phyloP scores from a whole-genome alignment of 2,888 invertebrate genomes.

The Schrankia costaestrigalis region DNA sequence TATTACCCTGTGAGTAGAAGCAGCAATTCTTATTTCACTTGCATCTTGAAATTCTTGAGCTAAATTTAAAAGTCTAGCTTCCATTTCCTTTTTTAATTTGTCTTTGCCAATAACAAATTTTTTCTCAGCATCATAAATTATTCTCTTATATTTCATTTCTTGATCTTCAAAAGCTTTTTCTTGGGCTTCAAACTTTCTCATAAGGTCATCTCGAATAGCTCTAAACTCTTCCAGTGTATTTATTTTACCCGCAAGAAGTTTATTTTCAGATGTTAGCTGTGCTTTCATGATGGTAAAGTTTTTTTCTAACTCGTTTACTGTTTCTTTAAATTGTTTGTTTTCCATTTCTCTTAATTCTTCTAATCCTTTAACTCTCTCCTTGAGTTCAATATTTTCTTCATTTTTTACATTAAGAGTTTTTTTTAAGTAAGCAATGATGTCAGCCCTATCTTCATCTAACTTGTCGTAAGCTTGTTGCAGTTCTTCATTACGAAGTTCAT shows the following conservation, averaged over 20 bases:
- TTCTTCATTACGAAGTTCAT: conserved; percentile 86
- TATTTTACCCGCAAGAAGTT: conserved; percentile 91
- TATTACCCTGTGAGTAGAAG: conserved; percentile 93
- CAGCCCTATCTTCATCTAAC: conserved; percentile 90
- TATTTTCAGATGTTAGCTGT: conserved; percentile 92
- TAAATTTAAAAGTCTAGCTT: conserved; percentile 87
- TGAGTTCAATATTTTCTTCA: conserved; percentile 82
- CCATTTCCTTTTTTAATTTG: conserved; percentile 92
- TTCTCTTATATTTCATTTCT: conserved; percentile 87
- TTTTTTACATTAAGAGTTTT: conserved; percentile 85
- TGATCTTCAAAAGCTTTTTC: conserved; percentile 88
- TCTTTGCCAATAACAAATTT: conserved; percentile 89
- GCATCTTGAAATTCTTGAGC: conserved; percentile 92
- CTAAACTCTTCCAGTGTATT: conserved; percentile 95
- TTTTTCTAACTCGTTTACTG: conserved; percentile 84
- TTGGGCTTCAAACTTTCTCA: conserved; percentile 90
- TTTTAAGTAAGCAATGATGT: conserved; percentile 91
- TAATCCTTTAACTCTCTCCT: conserved; percentile 87
- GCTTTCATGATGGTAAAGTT: conserved; percentile 90
- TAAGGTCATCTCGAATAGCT: conserved; percentile 90
- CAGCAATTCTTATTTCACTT: conserved; percentile 91
- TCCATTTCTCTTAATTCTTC: conserved; percentile 86
- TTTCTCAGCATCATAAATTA: conserved; percentile 87
- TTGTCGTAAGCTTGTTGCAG: conserved; percentile 82
- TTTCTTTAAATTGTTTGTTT: conserved; percentile 81